Percentiles rank a stretch among this genome's conserved stretches.
Conservation (phyloP, 2,888 invertebrate species). For the Cephalotes varians region DNA sequence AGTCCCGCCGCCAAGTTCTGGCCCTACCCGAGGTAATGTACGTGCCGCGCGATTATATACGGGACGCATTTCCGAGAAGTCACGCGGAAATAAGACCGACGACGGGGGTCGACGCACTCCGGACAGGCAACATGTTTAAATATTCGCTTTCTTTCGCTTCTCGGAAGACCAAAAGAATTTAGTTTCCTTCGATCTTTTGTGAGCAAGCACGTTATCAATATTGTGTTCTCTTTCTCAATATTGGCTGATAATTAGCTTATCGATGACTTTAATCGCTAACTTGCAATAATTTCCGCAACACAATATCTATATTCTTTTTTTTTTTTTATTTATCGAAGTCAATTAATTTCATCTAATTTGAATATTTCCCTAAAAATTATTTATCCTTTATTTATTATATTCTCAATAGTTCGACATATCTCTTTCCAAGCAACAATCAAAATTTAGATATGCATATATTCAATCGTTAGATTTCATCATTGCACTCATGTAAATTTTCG, state of each 20-base stretch:
- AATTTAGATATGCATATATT: background rate
- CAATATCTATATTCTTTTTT: background rate
- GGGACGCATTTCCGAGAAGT: slow-evolving; percentile 12
- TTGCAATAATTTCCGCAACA: background rate
- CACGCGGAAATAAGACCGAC: slow-evolving; percentile 10
- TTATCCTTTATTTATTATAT: background rate
- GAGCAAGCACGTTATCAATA: background rate
- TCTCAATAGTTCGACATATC: background rate
- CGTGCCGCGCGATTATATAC: background rate
- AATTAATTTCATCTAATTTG: background rate
- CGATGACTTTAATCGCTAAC: background rate
- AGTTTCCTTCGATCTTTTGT: background rate
- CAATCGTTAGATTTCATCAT: background rate
- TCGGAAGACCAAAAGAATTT: background rate
- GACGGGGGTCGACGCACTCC: background rate
- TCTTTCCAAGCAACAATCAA: background rate
- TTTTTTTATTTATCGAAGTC: background rate
- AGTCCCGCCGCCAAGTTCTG: slow-evolving; percentile 95
- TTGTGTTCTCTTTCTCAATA: background rate
- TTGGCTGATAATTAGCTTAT: background rate
- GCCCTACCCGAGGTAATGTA: slow-evolving; percentile 92
- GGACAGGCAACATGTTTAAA: background rate
- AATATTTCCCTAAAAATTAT: background rate
- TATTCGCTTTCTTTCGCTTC: background rate
- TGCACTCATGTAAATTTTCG: background rate